Evolutionary conservation across 2,888 invertebrate genomes (phyloP).

Genomic region (Eumacrocentrus americanus): DNA sequence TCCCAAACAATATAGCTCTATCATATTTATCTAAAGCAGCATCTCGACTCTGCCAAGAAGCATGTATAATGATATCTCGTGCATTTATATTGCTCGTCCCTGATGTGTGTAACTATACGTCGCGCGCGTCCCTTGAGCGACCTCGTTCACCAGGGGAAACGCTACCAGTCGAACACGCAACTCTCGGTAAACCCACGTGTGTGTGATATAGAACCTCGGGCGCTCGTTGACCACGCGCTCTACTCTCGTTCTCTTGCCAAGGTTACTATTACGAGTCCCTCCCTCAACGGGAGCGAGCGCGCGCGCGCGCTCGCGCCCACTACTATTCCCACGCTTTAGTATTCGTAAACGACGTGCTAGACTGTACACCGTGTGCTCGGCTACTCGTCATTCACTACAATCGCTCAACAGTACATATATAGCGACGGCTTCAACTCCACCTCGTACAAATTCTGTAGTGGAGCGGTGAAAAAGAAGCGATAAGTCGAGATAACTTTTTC

Average conservation of each 20-base stretch:
- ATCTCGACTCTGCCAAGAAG: no score
- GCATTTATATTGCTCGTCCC: no score
- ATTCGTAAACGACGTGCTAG: conserved; percentile 50
- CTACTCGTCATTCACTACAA: conserved; percentile 24
- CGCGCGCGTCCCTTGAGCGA: conserved; percentile 9
- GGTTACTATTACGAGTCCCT: conserved; percentile 58
- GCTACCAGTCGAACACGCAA: conserved; percentile 36
- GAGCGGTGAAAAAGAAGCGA: no score
- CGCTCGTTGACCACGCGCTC: conserved; percentile 42
- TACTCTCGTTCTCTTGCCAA: conserved; percentile 45
- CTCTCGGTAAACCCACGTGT: conserved; percentile 44
- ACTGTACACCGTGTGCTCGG: not conserved
- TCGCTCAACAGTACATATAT: conserved; percentile 23
- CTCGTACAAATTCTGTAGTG: no score
- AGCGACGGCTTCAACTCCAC: not conserved
- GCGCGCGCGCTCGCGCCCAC: conserved; percentile 46
- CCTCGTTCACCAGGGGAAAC: conserved; percentile 27
- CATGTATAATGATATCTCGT: no score
- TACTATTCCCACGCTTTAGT: conserved; percentile 55
- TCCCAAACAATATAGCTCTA: no score
- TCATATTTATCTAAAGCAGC: no score
- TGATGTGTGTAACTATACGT: not conserved
- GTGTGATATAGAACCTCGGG: conserved; percentile 43
- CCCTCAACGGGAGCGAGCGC: no score
- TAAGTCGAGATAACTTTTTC: no score